These are phyloP conservation scores for Meandrina meandrites DNA, from an alignment of 92 coral and sea anemone genomes.

Conservation along the genomic window DNA sequence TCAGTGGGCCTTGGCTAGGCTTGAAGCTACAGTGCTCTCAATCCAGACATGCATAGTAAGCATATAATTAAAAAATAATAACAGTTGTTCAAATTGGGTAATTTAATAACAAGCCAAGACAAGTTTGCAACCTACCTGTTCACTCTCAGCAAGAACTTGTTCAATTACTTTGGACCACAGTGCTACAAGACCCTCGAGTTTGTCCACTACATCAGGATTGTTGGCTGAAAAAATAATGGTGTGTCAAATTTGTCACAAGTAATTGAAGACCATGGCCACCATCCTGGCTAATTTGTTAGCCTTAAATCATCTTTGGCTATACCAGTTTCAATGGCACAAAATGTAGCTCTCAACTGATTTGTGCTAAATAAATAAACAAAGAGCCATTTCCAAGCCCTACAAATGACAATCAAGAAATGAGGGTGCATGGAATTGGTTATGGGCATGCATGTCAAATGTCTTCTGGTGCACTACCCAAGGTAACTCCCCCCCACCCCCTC, in stretches of 20 bases:
- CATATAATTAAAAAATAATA: too few species aligned
- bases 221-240: constrained; percentile 65
- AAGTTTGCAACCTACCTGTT: constrained; percentile 71
- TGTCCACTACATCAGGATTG: constrained; percentile 92
- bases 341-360: not conserved
- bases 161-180: constrained; percentile 95
- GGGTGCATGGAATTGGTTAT: too few species aligned
- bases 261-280: too few species aligned
- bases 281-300: not conserved
- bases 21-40: not conserved
- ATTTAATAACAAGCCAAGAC: not conserved
- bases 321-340: not conserved
- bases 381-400: too few species aligned
- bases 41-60: not conserved
- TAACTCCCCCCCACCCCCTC: too few species aligned
- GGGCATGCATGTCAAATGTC: too few species aligned
- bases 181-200: constrained; percentile 91
- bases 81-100: not conserved
- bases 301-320: not conserved
- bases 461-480: too few species aligned
- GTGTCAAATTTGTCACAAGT: not conserved
- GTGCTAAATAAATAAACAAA: too few species aligned
- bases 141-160: constrained; percentile 97
- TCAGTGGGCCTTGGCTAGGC: not conserved
- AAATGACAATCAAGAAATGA: too few species aligned